These are phyloP conservation scores for Gastrophysa polygoni DNA, from an alignment of 2,888 invertebrate species.

Conservation along the genomic window DNA sequence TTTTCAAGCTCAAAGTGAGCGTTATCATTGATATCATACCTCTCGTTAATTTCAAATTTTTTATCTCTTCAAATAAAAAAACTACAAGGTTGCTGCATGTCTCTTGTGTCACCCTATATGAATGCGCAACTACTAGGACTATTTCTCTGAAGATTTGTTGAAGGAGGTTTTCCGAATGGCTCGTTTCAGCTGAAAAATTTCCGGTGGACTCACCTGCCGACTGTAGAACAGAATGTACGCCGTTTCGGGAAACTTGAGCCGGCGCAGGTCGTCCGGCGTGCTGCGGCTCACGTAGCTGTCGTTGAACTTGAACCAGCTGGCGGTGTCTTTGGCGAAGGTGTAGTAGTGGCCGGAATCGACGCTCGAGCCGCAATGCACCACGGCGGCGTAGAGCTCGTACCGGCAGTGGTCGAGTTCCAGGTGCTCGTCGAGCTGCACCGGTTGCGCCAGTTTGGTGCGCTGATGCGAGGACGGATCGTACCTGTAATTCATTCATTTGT, in stretches of 20 bases:
- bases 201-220: no score
- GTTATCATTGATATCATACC: no score
- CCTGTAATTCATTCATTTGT: no score
- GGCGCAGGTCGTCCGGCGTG: conserved; percentile 66
- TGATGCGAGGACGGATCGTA: conserved; percentile 74
- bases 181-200: no score
- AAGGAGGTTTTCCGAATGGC: no score
- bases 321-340: conserved; percentile 75
- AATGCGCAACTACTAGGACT: no score
- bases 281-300: conserved; percentile 74
- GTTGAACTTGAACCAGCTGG: conserved; percentile 80
- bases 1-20: no score
- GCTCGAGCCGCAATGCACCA: conserved; percentile 83
- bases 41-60: no score
- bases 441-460: conserved; percentile 79
- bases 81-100: no score
- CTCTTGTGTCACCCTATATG: no score
- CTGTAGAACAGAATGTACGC: conserved; percentile 84
- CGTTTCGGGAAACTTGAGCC: conserved; percentile 73
- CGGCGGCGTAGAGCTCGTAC: conserved; percentile 80
- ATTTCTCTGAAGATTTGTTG: no score
- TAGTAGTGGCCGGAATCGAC: conserved; percentile 87
- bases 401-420: conserved; percentile 64
- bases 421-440: conserved; percentile 62
- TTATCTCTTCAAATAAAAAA: no score